Evolutionary conservation across 92 coral and sea anemone genomes (phyloP).

Genomic region (Bergia puertoricense): DNA sequence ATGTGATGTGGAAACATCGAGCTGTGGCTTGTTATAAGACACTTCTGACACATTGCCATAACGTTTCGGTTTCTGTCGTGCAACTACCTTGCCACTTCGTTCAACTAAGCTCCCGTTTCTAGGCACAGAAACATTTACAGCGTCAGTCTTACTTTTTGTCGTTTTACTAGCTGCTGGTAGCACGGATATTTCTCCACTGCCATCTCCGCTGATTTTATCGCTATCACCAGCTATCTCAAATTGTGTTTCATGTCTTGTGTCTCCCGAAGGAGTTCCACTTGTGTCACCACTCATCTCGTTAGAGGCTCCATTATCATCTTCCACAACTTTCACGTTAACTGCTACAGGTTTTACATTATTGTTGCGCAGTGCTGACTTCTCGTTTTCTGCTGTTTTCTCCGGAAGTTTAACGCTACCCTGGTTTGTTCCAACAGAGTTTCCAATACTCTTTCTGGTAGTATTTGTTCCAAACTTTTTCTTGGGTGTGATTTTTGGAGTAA

Average conservation of each 20-base stretch:
- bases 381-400: neutral
- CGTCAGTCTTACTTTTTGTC: neutral
- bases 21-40: neutral
- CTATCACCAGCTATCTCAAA: neutral
- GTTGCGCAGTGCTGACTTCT: neutral
- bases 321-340: neutral
- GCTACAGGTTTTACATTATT: neutral
- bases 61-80: neutral
- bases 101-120: neutral
- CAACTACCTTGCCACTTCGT: neutral
- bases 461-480: neutral
- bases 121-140: neutral
- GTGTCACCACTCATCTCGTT: constrained; percentile 20
- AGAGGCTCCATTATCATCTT: neutral
- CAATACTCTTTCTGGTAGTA: neutral
- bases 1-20: neutral
- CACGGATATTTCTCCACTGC: neutral
- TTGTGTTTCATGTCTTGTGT: neutral
- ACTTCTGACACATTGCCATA: neutral
- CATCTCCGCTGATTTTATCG: constrained; percentile 2
- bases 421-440: neutral
- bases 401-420: neutral
- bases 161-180: too few relatives aligned
- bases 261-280: neutral
- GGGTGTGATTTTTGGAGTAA: neutral